Conservation (phyloP, 2,113 vertebrate genomes). For the Delphinus delphis region DNA sequence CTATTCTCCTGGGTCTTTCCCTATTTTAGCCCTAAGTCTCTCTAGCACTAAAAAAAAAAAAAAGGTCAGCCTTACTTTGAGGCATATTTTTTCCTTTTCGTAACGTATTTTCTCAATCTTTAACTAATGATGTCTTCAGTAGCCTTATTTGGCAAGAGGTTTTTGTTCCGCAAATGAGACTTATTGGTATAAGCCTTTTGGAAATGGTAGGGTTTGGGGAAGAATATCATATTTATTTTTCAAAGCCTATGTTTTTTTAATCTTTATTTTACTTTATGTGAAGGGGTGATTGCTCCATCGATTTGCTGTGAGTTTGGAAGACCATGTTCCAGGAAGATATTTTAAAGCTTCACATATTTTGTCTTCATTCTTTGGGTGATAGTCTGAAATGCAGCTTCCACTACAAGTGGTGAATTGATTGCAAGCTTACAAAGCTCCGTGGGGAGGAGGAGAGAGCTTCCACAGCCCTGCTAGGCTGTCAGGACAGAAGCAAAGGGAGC, state of each 20-base stretch:
- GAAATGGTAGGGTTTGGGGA: background rate
- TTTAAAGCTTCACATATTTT: background rate
- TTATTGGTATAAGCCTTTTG: background rate
- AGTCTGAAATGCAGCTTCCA: background rate
- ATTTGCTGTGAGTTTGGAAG: slow-evolving; percentile 21
- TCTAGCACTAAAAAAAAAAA: background rate
- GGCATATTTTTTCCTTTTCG: slow-evolving; percentile 56
- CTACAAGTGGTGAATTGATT: background rate
- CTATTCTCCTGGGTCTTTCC: background rate
- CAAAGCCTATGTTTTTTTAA: slow-evolving; percentile 2
- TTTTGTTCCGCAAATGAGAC: slow-evolving; percentile 50
- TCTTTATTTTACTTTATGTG: background rate
- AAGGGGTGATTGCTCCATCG: background rate
- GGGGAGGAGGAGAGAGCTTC: background rate
- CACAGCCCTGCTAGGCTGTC: background rate
- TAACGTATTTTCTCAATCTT: slow-evolving; percentile 54
- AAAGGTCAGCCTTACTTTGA: slow-evolving; percentile 8
- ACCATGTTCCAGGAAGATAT: background rate
- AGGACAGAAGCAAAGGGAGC: slow-evolving; percentile 44
- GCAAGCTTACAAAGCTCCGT: background rate
- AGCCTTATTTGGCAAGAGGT: slow-evolving; percentile 42
- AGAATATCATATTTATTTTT: slow-evolving; percentile 3
- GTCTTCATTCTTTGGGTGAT: slow-evolving; percentile 6
- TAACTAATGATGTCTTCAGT: slow-evolving; percentile 23
- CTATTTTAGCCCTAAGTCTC: background rate